phyloP scores from a whole-genome alignment of 2,888 invertebrate genomes.

The Cryptops parisi region DNA sequence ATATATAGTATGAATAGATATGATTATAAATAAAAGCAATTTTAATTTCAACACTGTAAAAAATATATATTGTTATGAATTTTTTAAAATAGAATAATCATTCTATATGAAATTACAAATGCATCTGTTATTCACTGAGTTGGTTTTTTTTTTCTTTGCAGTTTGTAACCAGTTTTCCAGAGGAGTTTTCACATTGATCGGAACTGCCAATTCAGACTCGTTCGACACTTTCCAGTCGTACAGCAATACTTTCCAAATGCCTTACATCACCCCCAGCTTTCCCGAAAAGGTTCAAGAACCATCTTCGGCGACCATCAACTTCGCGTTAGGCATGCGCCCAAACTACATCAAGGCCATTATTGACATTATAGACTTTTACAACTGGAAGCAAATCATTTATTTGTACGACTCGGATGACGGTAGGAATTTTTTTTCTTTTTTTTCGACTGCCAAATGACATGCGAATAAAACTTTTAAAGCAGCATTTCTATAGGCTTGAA shows the following conservation, averaged over 20 bases:
- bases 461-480: too few relatives aligned
- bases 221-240: constrained; percentile 88
- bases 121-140: too few relatives aligned
- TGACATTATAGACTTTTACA: constrained; percentile 83
- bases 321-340: constrained; percentile 80
- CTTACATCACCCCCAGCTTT: constrained; percentile 86
- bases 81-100: too few relatives aligned
- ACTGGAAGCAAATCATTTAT: constrained; percentile 77
- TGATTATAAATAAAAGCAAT: too few relatives aligned
- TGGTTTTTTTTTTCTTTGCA: constrained; percentile 39
- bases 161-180: constrained; percentile 81
- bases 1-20: too few relatives aligned
- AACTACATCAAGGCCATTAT: constrained; percentile 91
- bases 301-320: constrained; percentile 38
- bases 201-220: constrained; percentile 83
- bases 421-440: too few relatives aligned
- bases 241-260: constrained; percentile 90
- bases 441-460: too few relatives aligned
- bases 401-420: constrained; percentile 83
- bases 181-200: constrained; percentile 78
- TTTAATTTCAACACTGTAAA: too few relatives aligned
- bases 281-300: constrained; percentile 80
- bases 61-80: too few relatives aligned
- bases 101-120: too few relatives aligned
- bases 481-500: too few relatives aligned